Conservation (phyloP, 2,888 invertebrate species). For the Agrilus mali region DNA sequence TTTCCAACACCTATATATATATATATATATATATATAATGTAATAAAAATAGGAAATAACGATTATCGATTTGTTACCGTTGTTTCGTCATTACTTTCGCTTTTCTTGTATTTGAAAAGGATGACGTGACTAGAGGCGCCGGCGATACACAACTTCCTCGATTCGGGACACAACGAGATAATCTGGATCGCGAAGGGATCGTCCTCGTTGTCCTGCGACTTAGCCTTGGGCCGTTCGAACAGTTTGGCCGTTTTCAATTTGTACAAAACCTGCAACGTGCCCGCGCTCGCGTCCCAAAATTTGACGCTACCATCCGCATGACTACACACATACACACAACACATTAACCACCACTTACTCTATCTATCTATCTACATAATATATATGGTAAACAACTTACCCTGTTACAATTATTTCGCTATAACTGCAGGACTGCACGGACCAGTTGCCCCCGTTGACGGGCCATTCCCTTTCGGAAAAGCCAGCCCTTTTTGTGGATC, state of each 20-base stretch:
- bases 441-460: conserved; percentile 92
- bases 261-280: conserved; percentile 90
- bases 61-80: conserved; percentile 43
- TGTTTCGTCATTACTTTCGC: conserved; percentile 72
- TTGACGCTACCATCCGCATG: conserved; percentile 98
- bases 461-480: conserved; percentile 95
- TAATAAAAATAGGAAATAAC: not conserved
- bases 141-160: conserved; percentile 76
- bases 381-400: conserved; percentile 42
- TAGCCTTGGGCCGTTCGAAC: conserved; percentile 60
- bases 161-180: conserved; percentile 87
- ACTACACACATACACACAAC: conserved; percentile 37
- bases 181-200: conserved; percentile 85
- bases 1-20: conserved; percentile 76
- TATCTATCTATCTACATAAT: too few species aligned
- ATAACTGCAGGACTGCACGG: conserved; percentile 90
- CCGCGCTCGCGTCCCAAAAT: conserved; percentile 98
- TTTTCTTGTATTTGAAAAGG: conserved; percentile 89
- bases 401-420: conserved; percentile 98
- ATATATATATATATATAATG: too few species aligned
- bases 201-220: conserved; percentile 59
- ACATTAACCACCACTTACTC: too few species aligned
- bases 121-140: conserved; percentile 89
- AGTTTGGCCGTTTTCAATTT: conserved; percentile 95
- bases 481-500: conserved; percentile 59